Evolutionary conservation across 2,113 vertebrate genomes (phyloP), one percentile per base, ranked within the genome.

Genomic region (rat (Rattus norvegicus)): DNA sequence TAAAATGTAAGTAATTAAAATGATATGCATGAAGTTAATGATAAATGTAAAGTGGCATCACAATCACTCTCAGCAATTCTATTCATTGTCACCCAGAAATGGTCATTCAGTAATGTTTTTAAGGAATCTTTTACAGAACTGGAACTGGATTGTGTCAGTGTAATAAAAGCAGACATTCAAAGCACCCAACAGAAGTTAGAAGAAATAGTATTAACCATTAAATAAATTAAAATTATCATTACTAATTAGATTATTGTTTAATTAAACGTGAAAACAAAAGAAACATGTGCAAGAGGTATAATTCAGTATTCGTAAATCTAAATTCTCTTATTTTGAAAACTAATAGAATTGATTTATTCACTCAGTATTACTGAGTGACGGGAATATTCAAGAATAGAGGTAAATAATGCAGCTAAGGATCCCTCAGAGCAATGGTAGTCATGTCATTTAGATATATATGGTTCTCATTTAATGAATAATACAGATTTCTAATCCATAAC

Each of bases 331-430:
- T 79, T 52, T n/a, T 36, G 16, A 65, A 88, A 84, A 73, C 9
- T 52, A 59, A 20, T 1, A 47, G 14, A 59, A 63, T 59, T 1
- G 1, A 69, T 67, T 49, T 47, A 20, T 24, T 90, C 49, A 36
- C 30, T 73, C 49, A 75, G 2, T 61, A 54, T 33, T 90, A 52
- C 2, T n/a, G 54, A 91, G 49, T 88, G 19, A 26, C 7, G 30
- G 63, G 30, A 52, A 16, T 22, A 5, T 70, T 39, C 59, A 39
- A 84, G 26, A 59, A 85, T 70, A 14, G 30, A 11, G 2, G 7
- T 63, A 56, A 2, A 47, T 9, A 63, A 28, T 19, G 5, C 0
- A 28, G 7, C 1, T 28, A 16, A 49, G 12, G 3, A 12, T 16
- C 3, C 67, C n/a, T 73, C 13, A 36, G 28, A 65, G 26, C 61